Evolutionary conservation across 2,113 vertebrate genomes (phyloP).

Genomic region (Genyomyrus donnyi): DNA sequence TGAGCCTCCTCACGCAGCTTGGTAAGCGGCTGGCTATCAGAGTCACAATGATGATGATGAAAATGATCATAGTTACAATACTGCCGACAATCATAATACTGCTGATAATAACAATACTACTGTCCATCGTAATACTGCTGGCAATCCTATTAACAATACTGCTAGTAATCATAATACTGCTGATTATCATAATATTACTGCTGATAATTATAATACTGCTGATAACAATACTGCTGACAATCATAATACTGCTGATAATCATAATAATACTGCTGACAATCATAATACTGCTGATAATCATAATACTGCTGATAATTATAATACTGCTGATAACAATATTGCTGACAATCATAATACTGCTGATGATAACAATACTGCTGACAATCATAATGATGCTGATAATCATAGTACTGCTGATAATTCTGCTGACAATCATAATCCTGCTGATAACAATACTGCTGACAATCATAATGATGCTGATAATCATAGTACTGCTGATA

Average conservation of each 20-base stretch:
- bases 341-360: background rate
- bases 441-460: too few species aligned
- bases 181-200: background rate
- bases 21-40: conserved; percentile 40
- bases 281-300: background rate
- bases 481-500: too few species aligned
- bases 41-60: background rate
- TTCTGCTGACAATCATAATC: background rate
- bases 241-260: background rate
- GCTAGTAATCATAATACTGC: background rate
- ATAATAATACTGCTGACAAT: background rate
- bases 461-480: too few species aligned
- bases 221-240: too few species aligned
- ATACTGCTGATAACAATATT: background rate
- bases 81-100: background rate
- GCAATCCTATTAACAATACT: background rate
- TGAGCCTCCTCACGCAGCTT: conserved; percentile 40
- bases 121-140: background rate
- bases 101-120: background rate
- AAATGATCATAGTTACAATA: background rate
- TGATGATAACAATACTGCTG: background rate
- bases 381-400: background rate
- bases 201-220: background rate
- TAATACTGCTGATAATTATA: background rate
- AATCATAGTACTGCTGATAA: background rate